Percentiles rank a stretch among this genome's conserved stretches.
phyloP scores from a whole-genome alignment of 1,140 invertebrate species.

The Amyelois transitella region DNA sequence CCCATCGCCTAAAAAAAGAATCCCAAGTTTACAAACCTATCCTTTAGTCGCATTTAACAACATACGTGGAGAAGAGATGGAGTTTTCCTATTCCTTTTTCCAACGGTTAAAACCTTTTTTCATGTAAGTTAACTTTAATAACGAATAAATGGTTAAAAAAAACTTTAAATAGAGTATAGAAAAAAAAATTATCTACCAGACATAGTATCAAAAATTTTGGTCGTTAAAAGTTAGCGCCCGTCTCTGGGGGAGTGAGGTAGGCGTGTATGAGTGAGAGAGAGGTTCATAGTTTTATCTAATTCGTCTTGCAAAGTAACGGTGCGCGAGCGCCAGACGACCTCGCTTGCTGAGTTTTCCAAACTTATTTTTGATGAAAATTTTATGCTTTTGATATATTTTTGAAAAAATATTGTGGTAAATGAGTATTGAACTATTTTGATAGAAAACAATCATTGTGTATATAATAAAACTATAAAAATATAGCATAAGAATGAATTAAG shows the following conservation, averaged over 20 bases:
- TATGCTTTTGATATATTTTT: background rate
- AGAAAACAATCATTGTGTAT: background rate
- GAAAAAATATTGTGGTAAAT: background rate
- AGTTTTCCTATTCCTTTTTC: no score
- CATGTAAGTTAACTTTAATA: no score
- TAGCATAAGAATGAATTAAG: no score
- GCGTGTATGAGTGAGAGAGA: conserved; percentile 22
- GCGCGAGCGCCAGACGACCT: conserved; percentile 36
- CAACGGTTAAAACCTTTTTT: no score
- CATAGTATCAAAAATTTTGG: conserved; percentile 25
- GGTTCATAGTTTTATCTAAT: conserved; percentile 5
- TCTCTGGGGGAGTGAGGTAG: conserved; percentile 24
- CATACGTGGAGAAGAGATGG: no score
- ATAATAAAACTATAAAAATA: no score
- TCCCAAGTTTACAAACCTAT: no score
- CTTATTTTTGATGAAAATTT: conserved; percentile 24
- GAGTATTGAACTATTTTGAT: background rate
- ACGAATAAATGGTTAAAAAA: no score
- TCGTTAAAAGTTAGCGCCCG: conserved; percentile 16
- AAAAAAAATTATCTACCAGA: conserved; percentile 4
- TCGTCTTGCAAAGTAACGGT: conserved; percentile 33
- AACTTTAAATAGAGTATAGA: no score
- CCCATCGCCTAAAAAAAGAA: no score
- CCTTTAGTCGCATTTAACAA: no score
- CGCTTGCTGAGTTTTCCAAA: conserved; percentile 24